Evolutionary conservation across 2,113 vertebrate species (phyloP).

Genomic region (Peromyscus leucopus): DNA sequence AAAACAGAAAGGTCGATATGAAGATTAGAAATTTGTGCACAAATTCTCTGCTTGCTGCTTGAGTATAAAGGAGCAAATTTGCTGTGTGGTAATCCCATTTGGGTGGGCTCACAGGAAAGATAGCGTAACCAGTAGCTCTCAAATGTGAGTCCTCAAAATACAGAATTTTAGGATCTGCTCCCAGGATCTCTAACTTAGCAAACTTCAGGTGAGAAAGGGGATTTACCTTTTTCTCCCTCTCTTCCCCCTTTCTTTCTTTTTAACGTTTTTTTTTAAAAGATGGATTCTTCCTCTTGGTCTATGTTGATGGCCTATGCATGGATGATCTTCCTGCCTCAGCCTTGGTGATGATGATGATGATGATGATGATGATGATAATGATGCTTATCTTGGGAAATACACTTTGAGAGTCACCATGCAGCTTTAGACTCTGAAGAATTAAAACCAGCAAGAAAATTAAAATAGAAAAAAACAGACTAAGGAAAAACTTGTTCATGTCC

Average conservation of each 20-base stretch:
- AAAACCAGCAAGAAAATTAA: not conserved
- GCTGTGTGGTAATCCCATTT: not conserved
- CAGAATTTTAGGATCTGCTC: not conserved
- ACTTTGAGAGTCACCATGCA: not conserved
- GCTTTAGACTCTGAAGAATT: not conserved
- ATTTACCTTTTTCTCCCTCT: not conserved
- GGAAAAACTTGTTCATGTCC: not conserved
- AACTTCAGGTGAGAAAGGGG: not conserved
- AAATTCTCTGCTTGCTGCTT: not conserved
- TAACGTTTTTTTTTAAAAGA: not conserved
- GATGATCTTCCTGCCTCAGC: not conserved
- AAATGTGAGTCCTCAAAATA: slow-evolving; percentile 32
- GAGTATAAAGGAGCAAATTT: not conserved
- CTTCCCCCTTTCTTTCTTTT: not conserved
- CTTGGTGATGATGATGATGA: not conserved
- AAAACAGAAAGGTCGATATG: not conserved
- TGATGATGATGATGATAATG: not conserved
- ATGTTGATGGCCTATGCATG: not conserved
- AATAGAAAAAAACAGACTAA: not conserved
- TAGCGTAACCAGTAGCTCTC: not conserved
- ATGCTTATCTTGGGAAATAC: not conserved
- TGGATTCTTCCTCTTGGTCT: not conserved
- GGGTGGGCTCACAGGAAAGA: not conserved
- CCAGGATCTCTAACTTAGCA: slow-evolving; percentile 11
- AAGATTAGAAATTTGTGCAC: slow-evolving; percentile 12